These are phyloP conservation scores for Dryadula phaetusa DNA, from an alignment of 2,888 invertebrate species.

Conservation along the genomic window DNA sequence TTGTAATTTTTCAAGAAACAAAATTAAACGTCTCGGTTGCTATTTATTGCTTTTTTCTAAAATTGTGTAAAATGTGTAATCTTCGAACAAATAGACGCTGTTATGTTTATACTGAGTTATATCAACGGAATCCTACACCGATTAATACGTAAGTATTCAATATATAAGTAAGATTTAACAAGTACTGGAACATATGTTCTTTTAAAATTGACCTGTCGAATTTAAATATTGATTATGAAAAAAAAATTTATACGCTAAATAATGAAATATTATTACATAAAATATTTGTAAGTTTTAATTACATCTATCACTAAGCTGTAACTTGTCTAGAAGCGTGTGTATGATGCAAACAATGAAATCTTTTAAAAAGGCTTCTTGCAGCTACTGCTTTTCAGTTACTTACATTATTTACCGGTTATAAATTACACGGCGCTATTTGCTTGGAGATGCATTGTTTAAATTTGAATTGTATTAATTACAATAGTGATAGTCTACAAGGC, in stretches of 20 bases:
- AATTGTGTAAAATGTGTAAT: constrained; percentile 39
- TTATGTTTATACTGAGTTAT: constrained; percentile 40
- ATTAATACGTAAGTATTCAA: constrained; percentile 38
- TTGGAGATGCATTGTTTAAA: constrained; percentile 52
- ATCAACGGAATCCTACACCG: constrained; percentile 28
- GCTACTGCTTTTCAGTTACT: constrained; percentile 30
- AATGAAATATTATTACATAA: background rate
- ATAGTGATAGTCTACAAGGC: constrained; percentile 53
- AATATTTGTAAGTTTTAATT: background rate
- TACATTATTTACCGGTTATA: constrained; percentile 48
- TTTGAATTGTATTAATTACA: constrained; percentile 53
- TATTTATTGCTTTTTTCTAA: constrained; percentile 27
- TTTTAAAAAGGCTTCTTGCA: constrained; percentile 1
- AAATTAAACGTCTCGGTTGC: constrained; percentile 5
- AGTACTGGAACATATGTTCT: background rate
- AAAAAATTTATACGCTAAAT: too few relatives aligned
- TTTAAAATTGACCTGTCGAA: background rate
- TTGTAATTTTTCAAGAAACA: constrained; percentile 10
- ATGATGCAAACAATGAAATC: constrained; percentile 3
- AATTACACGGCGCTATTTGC: constrained; percentile 51
- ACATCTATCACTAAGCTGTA: background rate
- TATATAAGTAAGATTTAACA: background rate
- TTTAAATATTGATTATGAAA: background rate
- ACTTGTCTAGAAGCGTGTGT: background rate
- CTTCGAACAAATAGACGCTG: constrained; percentile 27